Base-by-base conservation (phyloP, 2,888 invertebrate genomes). In the Allophyes oxyacanthae region DNA sequence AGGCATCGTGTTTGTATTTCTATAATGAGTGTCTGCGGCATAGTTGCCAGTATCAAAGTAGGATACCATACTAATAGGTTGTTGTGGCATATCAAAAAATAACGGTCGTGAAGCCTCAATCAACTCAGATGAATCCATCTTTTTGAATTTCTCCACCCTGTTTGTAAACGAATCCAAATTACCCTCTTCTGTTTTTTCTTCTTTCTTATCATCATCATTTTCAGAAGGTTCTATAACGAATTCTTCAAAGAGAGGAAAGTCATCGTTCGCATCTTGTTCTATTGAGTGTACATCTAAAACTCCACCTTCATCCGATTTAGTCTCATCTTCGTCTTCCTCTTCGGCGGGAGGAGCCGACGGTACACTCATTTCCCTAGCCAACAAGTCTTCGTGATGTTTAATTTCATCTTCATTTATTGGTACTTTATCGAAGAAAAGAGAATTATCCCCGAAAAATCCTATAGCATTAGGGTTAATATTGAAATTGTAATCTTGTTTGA, bases 1-100 rank as follows among this genome's bases (percentile, higher is more conserved):
- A 0, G 87, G 83, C 9, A 87, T 86, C 2, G 78, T 79, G 0
- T 88, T 57, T 0, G 87, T 86, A 34, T 92, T 92, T 48, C 77
- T 85, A 37, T 87, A 92, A 66, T 93, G 89, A 30, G 87, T 85
- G 44, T 93, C 94, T 9, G 82, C 93, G 0, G 94, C 93, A 64
- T 89, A 93, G 54, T 94, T 93, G 1, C 94, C 93, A 0, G 93
- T 94, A 51, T 94, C 93, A 30, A 93, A 93, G 66, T 93, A 94
- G 0, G 94, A 94, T 5, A 91, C 87, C 71, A 92, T 88, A 6
- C 85, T 82, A 13, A 88, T 77, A 0, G 86, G 82, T 13, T 88
- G 87, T 51, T 82, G 86, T 2, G 71, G 74, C 0, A 78, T 59
- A 10, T 79, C 77, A 1, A 77, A 74, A 6, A 80, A 38, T 15